Percentiles rank a stretch among this genome's conserved stretches.
Conservation (phyloP, 1,140 invertebrate species). For the Tribolium madens region DNA sequence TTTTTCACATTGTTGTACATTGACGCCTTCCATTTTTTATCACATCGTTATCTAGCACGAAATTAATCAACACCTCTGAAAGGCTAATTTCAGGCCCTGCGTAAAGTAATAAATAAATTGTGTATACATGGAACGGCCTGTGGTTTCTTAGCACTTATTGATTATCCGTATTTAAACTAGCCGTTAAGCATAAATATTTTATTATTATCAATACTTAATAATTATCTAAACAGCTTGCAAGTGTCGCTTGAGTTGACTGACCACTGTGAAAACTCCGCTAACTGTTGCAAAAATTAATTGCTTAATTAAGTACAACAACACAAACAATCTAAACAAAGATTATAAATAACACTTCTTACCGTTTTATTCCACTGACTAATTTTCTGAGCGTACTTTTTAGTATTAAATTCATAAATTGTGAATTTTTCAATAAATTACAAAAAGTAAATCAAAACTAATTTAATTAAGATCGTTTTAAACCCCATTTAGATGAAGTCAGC, state of each 20-base stretch:
- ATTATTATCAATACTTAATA: neutral
- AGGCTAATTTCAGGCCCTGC: neutral
- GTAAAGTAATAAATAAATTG: slow-evolving; percentile 5
- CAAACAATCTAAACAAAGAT: too few species aligned
- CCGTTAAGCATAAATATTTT: neutral
- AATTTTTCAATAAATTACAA: too few species aligned
- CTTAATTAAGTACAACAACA: neutral
- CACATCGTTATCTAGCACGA: neutral
- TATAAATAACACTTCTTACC: slow-evolving; percentile 5
- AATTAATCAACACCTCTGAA: slow-evolving; percentile 3
- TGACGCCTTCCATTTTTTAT: neutral
- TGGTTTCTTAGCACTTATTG: slow-evolving; percentile 40
- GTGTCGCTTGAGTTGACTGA: neutral
- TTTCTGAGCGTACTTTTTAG: slow-evolving; percentile 44
- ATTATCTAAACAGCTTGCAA: neutral
- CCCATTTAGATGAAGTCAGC: too few species aligned
- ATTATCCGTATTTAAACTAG: slow-evolving; percentile 32
- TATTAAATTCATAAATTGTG: slow-evolving; percentile 48
- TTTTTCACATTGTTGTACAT: neutral
- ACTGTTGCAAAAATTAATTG: neutral
- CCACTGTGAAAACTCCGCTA: neutral
- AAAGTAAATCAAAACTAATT: too few species aligned
- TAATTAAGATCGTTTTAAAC: too few species aligned
- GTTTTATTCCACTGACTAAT: slow-evolving; percentile 49
- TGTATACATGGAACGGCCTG: slow-evolving; percentile 14